Percentiles rank a stretch among this genome's conserved stretches.
These are phyloP conservation scores for Drosophila macrospina DNA, from an alignment of 2,888 invertebrate species.

Conservation along the genomic window DNA sequence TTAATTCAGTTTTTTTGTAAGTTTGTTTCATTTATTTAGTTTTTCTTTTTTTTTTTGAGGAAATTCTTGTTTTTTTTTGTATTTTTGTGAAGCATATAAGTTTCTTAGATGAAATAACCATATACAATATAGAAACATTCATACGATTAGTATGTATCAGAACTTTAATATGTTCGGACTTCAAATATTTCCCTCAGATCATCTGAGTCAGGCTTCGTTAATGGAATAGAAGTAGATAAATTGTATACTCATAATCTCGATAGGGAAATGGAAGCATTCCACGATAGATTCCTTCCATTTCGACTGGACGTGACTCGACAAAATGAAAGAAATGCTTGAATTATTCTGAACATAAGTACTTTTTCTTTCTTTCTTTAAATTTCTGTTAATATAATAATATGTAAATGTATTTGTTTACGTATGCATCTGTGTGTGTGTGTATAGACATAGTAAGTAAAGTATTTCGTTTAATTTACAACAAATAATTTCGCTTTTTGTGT, in stretches of 20 bases:
- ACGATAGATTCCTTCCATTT: not conserved
- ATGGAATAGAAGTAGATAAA: not conserved
- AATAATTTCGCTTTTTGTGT: conserved; percentile 59
- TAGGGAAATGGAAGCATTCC: not conserved
- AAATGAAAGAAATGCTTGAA: conserved; percentile 50
- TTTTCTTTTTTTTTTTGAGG: conserved; percentile 46
- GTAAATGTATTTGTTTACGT: conserved; percentile 57
- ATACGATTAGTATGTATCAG: conserved; percentile 51
- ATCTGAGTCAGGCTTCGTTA: not conserved
- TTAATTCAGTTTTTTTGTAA: conserved; percentile 46
- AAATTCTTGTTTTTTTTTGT: conserved; percentile 34
- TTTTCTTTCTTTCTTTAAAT: conserved; percentile 47
- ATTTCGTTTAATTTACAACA: conserved; percentile 72
- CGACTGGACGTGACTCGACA: conserved; percentile 23
- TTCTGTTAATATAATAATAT: conserved; percentile 57
- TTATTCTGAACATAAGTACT: conserved; percentile 57
- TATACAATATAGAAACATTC: conserved; percentile 60
- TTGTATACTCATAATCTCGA: conserved; percentile 12
- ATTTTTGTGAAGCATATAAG: conserved; percentile 66
- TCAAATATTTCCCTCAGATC: conserved; percentile 23
- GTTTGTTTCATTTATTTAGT: conserved; percentile 47
- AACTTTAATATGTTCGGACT: conserved; percentile 30
- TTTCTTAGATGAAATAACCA: conserved; percentile 60
- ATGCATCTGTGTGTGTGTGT: conserved; percentile 30
- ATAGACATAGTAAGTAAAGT: conserved; percentile 46